Evolutionary conservation across 2,888 invertebrate species (phyloP).

Genomic region (Bhutanitis thaidina): DNA sequence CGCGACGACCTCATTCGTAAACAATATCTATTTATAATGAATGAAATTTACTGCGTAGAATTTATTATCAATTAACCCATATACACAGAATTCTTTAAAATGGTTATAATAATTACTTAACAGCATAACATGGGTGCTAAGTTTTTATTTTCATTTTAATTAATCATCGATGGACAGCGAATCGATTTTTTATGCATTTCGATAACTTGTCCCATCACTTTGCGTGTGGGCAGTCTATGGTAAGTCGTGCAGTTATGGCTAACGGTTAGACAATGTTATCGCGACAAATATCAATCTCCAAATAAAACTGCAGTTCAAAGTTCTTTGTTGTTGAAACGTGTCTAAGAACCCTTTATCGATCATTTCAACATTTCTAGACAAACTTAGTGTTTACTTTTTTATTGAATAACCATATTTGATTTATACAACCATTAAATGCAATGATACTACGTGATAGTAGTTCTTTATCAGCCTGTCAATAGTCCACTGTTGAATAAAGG

Average conservation of each 20-base stretch:
- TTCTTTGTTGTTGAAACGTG: not conserved
- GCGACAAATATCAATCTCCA: conserved; percentile 10
- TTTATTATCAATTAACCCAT: not conserved
- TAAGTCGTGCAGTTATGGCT: conserved; percentile 5
- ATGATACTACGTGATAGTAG: too few species aligned
- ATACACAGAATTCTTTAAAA: not conserved
- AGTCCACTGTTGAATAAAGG: too few species aligned
- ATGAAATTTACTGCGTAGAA: not conserved
- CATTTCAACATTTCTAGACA: too few species aligned
- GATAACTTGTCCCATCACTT: conserved; percentile 6
- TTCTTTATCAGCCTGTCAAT: too few species aligned
- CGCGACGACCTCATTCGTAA: conserved; percentile 17
- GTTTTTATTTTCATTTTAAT: too few species aligned
- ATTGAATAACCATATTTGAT: too few species aligned
- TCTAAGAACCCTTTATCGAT: too few species aligned
- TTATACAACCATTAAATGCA: too few species aligned
- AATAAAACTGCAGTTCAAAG: conserved; percentile 2
- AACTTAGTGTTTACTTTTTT: too few species aligned
- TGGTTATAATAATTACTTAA: too few species aligned
- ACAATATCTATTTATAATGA: not conserved
- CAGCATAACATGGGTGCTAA: too few species aligned
- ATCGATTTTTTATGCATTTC: not conserved
- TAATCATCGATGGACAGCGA: too few species aligned
- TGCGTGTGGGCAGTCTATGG: conserved; percentile 1
- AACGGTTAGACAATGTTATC: conserved; percentile 16